Conservation (phyloP, 2,888 invertebrate species). For the Bursaphelenchus okinawaensis region DNA sequence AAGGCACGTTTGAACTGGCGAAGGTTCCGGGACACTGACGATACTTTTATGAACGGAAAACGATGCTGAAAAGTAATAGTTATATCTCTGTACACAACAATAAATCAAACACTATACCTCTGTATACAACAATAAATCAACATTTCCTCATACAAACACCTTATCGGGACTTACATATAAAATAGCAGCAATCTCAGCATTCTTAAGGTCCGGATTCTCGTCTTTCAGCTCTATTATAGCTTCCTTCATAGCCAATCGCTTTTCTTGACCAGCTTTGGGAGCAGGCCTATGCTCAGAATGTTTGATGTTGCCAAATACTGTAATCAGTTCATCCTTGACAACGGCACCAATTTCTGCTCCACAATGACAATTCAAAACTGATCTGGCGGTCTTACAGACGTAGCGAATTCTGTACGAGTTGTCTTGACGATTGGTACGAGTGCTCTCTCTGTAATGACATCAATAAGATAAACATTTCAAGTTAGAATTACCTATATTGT, state of each 20-base stretch:
- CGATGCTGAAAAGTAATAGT: not conserved
- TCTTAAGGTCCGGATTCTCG: not conserved
- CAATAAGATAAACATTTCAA: not conserved
- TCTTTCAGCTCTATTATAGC: not conserved
- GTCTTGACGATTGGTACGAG: not conserved
- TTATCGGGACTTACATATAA: too few species aligned
- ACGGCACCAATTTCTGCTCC: not conserved
- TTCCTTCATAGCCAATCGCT: not conserved
- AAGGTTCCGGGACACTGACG: not conserved
- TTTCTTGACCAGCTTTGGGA: too few species aligned
- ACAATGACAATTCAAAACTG: not conserved
- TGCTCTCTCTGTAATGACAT: not conserved
- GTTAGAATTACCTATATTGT: too few species aligned
- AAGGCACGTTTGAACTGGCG: not conserved
- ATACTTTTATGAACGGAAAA: not conserved
- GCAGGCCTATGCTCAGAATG: not conserved
- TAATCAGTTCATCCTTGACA: not conserved
- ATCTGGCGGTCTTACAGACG: not conserved
- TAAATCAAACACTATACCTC: too few species aligned
- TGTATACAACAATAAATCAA: not conserved
- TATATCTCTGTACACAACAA: too few species aligned
- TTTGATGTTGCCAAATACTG: not conserved
- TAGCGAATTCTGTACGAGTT: not conserved
- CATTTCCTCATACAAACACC: too few species aligned
- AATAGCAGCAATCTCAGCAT: not conserved